These are phyloP conservation scores for Triplophysa tibetana DNA, from an alignment of 2,113 vertebrate genomes.

Conservation along the genomic window DNA sequence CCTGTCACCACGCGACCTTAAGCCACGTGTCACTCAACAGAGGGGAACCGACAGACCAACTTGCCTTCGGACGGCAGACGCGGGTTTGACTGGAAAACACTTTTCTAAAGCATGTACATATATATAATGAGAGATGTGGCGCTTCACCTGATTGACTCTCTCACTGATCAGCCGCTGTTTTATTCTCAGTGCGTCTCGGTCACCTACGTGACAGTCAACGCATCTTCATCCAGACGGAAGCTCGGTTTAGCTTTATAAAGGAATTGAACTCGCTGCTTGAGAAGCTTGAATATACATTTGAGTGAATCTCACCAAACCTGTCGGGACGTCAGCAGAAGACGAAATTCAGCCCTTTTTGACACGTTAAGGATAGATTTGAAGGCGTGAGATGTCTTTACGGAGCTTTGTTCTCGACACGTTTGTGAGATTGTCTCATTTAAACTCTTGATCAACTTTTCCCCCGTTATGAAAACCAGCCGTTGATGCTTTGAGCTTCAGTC, in stretches of 20 bases:
- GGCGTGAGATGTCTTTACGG: no score
- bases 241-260: slow-evolving; percentile 13
- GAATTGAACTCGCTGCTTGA: background rate
- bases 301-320: background rate
- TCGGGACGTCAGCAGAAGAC: background rate
- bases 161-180: background rate
- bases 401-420: background rate
- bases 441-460: background rate
- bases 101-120: slow-evolving; percentile 14
- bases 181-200: slow-evolving; percentile 10
- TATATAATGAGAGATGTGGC: background rate
- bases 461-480: background rate
- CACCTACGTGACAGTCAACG: slow-evolving; percentile 10
- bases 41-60: slow-evolving; percentile 55
- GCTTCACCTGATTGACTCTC: slow-evolving; percentile 18
- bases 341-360: background rate
- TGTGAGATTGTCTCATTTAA: no score
- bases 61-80: slow-evolving; percentile 48
- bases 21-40: slow-evolving; percentile 11
- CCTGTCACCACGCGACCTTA: slow-evolving; percentile 6
- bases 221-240: slow-evolving; percentile 2
- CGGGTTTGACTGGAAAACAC: slow-evolving; percentile 49
- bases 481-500: slow-evolving; percentile 12
- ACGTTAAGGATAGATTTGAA: no score
- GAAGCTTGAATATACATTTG: background rate